A percentile compares a stretch with the other conserved stretches of the same genome.
These are phyloP conservation scores for Mythimna albipuncta DNA, from an alignment of 2,888 invertebrate genomes.

Conservation along the genomic window DNA sequence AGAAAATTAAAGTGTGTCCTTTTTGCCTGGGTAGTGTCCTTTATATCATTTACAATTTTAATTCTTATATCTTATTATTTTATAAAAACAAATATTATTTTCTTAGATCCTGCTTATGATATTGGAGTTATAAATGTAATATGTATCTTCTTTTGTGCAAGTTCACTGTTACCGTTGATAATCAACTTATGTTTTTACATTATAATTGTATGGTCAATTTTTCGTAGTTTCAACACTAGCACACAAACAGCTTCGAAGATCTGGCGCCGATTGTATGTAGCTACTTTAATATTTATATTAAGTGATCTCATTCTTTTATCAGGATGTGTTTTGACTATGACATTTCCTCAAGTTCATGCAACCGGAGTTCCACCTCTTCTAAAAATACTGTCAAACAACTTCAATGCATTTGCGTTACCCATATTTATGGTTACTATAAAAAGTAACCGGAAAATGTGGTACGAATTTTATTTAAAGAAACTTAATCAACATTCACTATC, in stretches of 20 bases:
- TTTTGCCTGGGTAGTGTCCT: background rate
- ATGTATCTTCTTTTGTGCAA: background rate
- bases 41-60: background rate
- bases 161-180: constrained; percentile 11
- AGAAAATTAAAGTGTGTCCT: background rate
- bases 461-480: constrained; percentile 7
- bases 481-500: background rate
- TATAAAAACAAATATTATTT: background rate
- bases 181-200: constrained; percentile 6
- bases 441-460: constrained; percentile 11
- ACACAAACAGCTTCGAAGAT: background rate
- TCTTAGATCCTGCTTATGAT: constrained; percentile 1
- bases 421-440: background rate
- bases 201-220: constrained; percentile 4
- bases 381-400: background rate
- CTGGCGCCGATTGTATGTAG: background rate
- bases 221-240: background rate
- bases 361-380: background rate
- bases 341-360: constrained; percentile 1
- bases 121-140: background rate
- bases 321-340: background rate
- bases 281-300: background rate
- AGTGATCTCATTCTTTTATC: background rate
- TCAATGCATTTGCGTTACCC: background rate
- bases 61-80: constrained; percentile 1